Evolutionary conservation across 2,113 vertebrate species (phyloP).

Genomic region (Corythaixoides concolor): DNA sequence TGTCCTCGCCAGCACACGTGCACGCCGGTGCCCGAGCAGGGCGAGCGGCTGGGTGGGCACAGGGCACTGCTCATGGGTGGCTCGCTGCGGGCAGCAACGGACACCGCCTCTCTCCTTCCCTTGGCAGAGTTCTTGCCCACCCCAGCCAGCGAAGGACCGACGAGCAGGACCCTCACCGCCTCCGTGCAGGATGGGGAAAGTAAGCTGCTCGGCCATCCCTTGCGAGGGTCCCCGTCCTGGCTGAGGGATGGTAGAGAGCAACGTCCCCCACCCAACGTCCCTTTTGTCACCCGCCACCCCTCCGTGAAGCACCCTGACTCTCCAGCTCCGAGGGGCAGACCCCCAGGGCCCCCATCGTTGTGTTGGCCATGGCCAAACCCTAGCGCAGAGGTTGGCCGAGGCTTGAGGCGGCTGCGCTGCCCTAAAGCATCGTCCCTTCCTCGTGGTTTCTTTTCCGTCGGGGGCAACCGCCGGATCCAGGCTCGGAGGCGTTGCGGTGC

Average conservation of each 20-base stretch:
- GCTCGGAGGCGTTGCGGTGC: fast-evolving
- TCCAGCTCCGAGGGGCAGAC: background rate
- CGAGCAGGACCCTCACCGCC: constrained; percentile 47
- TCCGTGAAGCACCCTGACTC: background rate
- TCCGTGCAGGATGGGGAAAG: constrained; percentile 66
- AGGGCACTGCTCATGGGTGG: background rate
- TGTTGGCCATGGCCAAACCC: background rate
- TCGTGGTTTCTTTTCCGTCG: fast-evolving
- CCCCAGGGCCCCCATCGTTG: fast-evolving
- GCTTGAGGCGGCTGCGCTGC: fast-evolving
- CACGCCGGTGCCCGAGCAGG: fast-evolving
- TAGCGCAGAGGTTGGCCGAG: background rate
- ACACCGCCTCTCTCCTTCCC: background rate
- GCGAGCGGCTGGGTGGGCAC: background rate
- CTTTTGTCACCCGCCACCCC: background rate
- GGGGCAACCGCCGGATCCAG: fast-evolving
- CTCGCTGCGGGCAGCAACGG: background rate
- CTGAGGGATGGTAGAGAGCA: background rate
- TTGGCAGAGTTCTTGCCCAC: constrained; percentile 76
- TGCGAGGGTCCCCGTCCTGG: too few relatives aligned
- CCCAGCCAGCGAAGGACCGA: constrained; percentile 48
- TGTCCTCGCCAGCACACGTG: fast-evolving
- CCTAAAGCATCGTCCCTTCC: background rate
- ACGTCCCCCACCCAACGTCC: background rate
- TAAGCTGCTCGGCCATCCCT: background rate